Conservation (phyloP, 2,113 vertebrate species). For the Echinops telfairi region DNA sequence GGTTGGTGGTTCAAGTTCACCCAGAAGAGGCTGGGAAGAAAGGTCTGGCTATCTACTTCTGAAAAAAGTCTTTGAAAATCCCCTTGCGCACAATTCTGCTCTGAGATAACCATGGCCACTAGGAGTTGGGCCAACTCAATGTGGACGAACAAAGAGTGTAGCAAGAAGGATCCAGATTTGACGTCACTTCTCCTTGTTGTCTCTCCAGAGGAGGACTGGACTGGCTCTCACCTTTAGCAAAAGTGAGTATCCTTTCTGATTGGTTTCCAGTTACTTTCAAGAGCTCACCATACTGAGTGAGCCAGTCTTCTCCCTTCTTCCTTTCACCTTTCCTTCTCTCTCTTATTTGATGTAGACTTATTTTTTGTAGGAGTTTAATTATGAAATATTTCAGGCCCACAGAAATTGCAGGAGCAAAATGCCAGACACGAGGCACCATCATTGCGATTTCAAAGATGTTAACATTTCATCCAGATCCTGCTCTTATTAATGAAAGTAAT, state of each 20-base stretch:
- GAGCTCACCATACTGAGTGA: not conserved
- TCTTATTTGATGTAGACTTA: not conserved
- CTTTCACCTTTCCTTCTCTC: not conserved
- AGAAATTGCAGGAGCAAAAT: conserved; percentile 41
- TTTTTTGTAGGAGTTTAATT: conserved; percentile 21
- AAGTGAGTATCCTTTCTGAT: not conserved
- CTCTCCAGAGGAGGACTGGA: not conserved
- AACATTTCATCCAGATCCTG: not conserved
- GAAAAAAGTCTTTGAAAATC: not conserved
- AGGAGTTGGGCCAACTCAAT: not conserved
- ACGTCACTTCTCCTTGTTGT: not conserved
- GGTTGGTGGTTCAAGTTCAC: not conserved
- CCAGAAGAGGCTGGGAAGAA: not conserved
- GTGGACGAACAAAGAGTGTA: not conserved
- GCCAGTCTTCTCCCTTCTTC: not conserved
- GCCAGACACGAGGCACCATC: not conserved
- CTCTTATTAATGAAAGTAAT: not conserved
- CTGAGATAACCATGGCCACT: not conserved
- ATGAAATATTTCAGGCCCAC: conserved; percentile 46
- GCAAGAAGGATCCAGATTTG: too few relatives aligned
- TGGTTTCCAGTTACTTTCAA: not conserved
- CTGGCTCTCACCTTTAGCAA: not conserved
- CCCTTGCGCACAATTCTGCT: not conserved
- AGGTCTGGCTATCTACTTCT: not conserved
- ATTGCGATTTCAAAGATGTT: conserved; percentile 13